Percentiles rank a stretch among this genome's conserved stretches.
phyloP scores from a whole-genome alignment of 2,888 invertebrate species.

The Erebia aethiops region DNA sequence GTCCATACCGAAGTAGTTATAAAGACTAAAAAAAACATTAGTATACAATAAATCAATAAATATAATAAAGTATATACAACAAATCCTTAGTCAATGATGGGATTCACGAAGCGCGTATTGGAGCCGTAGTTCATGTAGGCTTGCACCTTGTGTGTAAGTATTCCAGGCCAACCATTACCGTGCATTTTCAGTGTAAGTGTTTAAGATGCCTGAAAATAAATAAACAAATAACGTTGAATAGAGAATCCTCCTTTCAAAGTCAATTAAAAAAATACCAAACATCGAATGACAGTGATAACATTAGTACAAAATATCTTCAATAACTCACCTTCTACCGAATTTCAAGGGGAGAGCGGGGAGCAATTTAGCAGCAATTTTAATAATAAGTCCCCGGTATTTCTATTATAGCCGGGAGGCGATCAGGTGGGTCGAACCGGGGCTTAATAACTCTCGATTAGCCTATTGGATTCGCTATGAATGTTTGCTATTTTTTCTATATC shows the following conservation, averaged over 20 bases:
- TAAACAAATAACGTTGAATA: not conserved
- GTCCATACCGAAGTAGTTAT: no score
- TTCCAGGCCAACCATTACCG: no score
- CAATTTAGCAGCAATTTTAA: conserved; percentile 84
- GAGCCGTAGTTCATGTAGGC: no score
- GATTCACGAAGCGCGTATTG: no score
- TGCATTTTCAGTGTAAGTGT: not conserved
- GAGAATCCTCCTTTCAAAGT: not conserved
- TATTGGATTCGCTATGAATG: conserved; percentile 82
- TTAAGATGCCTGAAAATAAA: not conserved
- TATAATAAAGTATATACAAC: no score
- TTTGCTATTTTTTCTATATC: conserved; percentile 81
- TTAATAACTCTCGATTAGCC: conserved; percentile 82
- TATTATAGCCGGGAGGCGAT: conserved; percentile 81
- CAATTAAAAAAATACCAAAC: conserved; percentile 40
- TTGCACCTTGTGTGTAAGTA: no score
- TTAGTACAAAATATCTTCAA: conserved; percentile 46
- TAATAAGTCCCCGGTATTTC: conserved; percentile 83
- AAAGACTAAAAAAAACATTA: no score
- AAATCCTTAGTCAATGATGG: no score
- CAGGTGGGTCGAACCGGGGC: conserved; percentile 78
- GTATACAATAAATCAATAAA: no score
- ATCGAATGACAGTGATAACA: conserved; percentile 35
- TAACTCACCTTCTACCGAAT: conserved; percentile 70
- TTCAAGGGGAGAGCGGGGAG: conserved; percentile 73